Conservation (phyloP, 2,113 vertebrate genomes). For the Lophius piscatorius region DNA sequence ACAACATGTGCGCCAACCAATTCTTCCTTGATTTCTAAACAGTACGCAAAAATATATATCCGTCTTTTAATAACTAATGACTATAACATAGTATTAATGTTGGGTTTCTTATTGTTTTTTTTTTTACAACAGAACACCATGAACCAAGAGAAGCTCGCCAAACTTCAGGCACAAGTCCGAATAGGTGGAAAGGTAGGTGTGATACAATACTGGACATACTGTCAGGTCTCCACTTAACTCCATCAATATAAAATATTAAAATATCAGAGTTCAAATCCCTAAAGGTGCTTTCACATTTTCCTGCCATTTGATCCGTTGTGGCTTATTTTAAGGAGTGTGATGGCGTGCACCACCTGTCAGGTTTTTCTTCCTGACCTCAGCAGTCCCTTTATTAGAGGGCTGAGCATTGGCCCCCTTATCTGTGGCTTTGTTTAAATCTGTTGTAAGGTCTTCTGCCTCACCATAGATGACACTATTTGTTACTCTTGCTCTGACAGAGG, state of each 20-base stretch:
- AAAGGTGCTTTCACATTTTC: background rate
- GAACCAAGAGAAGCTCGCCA: constrained; percentile 99
- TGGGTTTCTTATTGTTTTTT: too few species aligned
- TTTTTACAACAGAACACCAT: constrained; percentile 78
- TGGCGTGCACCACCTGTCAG: constrained; percentile 33
- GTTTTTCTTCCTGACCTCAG: constrained; percentile 68
- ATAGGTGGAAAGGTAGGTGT: constrained; percentile 97
- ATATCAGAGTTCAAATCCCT: background rate
- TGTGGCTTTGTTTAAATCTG: constrained; percentile 28
- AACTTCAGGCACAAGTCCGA: constrained; percentile 98
- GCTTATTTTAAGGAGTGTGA: constrained; percentile 38
- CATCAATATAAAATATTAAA: background rate
- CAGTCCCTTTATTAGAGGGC: constrained; percentile 60
- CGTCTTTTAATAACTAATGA: background rate
- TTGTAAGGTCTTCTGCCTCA: constrained; percentile 17
- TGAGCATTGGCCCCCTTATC: constrained; percentile 17
- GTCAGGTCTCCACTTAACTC: too few species aligned
- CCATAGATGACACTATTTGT: constrained; percentile 61
- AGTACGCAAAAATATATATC: background rate
- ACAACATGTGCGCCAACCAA: constrained; percentile 2
- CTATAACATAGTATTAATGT: background rate
- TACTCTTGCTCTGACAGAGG: constrained; percentile 9
- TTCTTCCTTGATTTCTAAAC: background rate
- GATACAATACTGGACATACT: background rate
- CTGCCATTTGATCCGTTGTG: background rate